Evolutionary conservation across 2,888 invertebrate species (phyloP).

Genomic region (Petrolisthes manimaculis): DNA sequence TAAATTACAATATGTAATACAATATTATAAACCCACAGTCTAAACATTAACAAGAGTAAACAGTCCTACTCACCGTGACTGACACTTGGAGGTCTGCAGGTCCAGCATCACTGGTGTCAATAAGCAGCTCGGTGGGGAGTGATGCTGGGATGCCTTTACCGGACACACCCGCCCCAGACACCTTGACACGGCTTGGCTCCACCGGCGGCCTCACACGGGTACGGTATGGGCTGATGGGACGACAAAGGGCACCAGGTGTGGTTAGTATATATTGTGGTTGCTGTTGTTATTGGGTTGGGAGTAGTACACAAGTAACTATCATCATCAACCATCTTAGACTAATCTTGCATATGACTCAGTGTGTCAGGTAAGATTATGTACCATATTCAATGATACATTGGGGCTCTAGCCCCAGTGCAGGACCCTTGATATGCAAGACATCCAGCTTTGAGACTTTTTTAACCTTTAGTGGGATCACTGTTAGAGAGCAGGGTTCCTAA

Average conservation of each 20-base stretch:
- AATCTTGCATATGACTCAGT: neutral
- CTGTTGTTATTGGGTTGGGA: neutral
- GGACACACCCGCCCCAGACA: slow-evolving; percentile 89
- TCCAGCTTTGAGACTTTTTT: no score
- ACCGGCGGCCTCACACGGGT: slow-evolving; percentile 70
- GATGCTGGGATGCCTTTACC: slow-evolving; percentile 81
- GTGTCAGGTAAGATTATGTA: neutral
- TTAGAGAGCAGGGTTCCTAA: no score
- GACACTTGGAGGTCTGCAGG: slow-evolving; percentile 76
- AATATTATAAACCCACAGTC: no score
- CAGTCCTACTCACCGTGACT: slow-evolving; percentile 69
- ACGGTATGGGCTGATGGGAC: slow-evolving; percentile 55
- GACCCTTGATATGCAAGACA: no score
- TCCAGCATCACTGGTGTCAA: slow-evolving; percentile 87
- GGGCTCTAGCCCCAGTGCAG: no score
- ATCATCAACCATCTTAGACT: neutral
- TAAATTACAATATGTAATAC: no score
- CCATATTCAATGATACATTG: no score
- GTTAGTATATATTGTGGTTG: neutral
- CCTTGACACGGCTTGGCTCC: slow-evolving; percentile 82
- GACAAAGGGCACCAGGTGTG: neutral
- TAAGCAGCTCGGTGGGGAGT: slow-evolving; percentile 83
- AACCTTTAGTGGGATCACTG: no score
- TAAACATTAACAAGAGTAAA: no score
- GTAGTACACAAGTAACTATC: neutral